These are phyloP conservation scores for Sternotherus odoratus DNA, from an alignment of 2,797 vertebrate species.

Conservation along the genomic window DNA sequence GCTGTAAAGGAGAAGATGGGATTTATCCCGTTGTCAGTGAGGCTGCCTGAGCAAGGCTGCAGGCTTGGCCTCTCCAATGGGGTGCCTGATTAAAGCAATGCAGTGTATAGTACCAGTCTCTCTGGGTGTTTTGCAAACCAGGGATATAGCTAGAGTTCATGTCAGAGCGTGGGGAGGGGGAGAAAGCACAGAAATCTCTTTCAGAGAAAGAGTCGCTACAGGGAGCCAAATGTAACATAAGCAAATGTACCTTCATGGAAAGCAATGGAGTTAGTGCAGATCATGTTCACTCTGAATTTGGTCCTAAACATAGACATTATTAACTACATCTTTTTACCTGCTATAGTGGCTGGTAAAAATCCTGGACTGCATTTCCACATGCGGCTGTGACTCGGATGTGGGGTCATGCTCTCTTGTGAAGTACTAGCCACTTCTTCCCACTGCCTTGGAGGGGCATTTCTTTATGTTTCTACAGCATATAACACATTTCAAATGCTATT, in stretches of 20 bases:
- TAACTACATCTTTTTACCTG: not conserved
- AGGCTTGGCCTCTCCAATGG: not conserved
- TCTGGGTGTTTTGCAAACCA: not conserved
- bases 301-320: not conserved
- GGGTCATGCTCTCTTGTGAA: not conserved
- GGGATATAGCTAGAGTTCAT: not conserved
- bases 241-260: not conserved
- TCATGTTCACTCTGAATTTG: not conserved
- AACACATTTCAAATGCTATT: not conserved
- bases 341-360: not conserved
- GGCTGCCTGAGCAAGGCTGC: not conserved
- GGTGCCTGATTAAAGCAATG: not conserved
- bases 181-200: not conserved
- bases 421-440: not conserved
- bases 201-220: not conserved
- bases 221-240: accelerated
- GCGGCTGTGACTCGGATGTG: not conserved
- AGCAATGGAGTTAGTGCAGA: not conserved
- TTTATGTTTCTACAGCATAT: not conserved
- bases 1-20: not conserved
- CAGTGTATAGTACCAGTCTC: not conserved
- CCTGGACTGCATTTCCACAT: not conserved
- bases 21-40: not conserved
- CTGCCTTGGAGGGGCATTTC: not conserved
- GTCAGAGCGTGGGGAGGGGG: no score